Base-by-base conservation (phyloP, 2,797 vertebrate species). In the Platyrinchus mystaceus region DNA sequence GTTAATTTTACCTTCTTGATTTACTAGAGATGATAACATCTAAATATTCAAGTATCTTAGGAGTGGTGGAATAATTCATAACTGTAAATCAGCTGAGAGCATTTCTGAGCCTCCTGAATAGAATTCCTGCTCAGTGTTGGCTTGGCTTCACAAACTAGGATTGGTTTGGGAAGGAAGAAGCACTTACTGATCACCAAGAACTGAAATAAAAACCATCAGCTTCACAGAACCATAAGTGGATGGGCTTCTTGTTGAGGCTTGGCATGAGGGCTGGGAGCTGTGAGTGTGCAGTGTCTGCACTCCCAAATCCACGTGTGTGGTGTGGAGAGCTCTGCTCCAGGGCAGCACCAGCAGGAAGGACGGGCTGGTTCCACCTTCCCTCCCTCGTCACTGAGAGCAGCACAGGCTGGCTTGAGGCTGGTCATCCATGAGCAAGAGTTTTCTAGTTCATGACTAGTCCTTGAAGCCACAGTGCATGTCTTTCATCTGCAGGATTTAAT, bases 1-100 rank as follows among this genome's bases (percentile, higher is more conserved):
- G n/a, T 90, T 89, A 88, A 66, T 87, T 94, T 92, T 90, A 86
- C 82, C 84, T 94, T 62, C 67, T 68, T 74, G 64, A 84, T 94
- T 94, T 89, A 87, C 71, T 94, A 58, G 85, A 63, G 36, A 76
- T 80, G 84, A 93, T 95, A 94, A 62, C 26, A 36, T 89, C 90
- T 86, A 83, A 90, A 79, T 89, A 70, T 77, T 80, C 67, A 43
- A 95, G 77, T 62, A 21, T 81, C 34, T 41, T 74, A 85, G 62
- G 66, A 90, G 74, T 47, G 43, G 46, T 81, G 68, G 64, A 74
- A 63, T 79, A 26, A 12, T 88, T 87, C 23, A 28, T 52, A 62
- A 37, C 60, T 78, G 39, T 79, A 90, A 87, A 90, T 56, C 58
- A 93, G 50, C 79, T 92, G 73, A 87, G 88, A 52, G 52, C 66